Evolutionary conservation across 2,113 vertebrate species (phyloP).

Genomic region (Erythrocebus patas): DNA sequence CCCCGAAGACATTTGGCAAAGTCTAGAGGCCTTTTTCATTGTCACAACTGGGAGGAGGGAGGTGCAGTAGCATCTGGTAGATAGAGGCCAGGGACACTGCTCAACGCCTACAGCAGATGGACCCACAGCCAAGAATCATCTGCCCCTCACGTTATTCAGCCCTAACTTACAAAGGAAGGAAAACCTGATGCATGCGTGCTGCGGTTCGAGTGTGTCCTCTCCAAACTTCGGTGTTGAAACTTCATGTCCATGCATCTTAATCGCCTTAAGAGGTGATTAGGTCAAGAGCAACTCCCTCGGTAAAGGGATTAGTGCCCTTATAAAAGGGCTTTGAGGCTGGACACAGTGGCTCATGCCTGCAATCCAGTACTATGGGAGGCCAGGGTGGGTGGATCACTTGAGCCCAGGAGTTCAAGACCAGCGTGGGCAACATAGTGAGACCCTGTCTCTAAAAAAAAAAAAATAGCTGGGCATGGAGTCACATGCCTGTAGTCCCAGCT

Average conservation of each 20-base stretch:
- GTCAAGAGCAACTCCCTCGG: fast-evolving
- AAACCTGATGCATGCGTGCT: background rate
- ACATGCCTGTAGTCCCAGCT: too few species aligned
- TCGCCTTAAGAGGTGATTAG: background rate
- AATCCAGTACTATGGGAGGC: too few species aligned
- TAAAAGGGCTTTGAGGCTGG: background rate
- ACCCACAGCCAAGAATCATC: background rate
- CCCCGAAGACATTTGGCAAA: background rate
- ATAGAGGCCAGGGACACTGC: background rate
- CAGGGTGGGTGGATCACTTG: too few species aligned
- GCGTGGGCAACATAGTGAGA: too few species aligned
- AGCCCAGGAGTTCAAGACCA: too few species aligned
- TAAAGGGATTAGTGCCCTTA: background rate
- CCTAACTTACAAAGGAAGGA: background rate
- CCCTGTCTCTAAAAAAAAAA: too few species aligned
- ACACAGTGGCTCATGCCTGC: too few species aligned
- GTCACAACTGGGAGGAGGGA: background rate
- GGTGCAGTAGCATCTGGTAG: background rate
- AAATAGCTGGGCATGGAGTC: too few species aligned
- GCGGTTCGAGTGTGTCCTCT: background rate
- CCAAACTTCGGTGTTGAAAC: background rate
- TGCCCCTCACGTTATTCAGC: background rate
- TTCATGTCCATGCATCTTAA: background rate
- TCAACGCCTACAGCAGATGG: fast-evolving
- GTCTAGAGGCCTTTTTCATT: background rate